These are phyloP conservation scores for Corythornis madagascariensis DNA, from an alignment of 2,113 vertebrate species.

Conservation along the genomic window DNA sequence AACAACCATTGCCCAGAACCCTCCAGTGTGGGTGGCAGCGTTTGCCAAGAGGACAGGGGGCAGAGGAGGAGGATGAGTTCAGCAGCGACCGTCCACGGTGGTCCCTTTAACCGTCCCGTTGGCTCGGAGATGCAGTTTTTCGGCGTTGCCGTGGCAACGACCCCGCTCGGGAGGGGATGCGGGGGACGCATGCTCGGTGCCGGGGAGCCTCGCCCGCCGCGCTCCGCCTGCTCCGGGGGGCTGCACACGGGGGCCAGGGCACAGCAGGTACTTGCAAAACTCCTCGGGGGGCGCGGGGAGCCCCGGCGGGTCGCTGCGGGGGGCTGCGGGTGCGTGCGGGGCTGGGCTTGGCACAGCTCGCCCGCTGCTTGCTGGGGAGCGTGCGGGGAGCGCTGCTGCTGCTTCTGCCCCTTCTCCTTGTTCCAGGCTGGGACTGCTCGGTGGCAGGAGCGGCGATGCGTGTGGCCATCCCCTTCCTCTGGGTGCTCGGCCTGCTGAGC, in stretches of 20 bases:
- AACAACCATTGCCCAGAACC: not conserved
- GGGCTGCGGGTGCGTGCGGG: fast-evolving
- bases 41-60: not conserved
- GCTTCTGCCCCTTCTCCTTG: too few relatives aligned
- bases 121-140: slow-evolving; percentile 19
- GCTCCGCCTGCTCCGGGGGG: not conserved
- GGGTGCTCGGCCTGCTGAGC: too few relatives aligned
- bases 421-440: too few relatives aligned
- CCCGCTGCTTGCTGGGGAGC: too few relatives aligned
- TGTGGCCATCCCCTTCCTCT: too few relatives aligned
- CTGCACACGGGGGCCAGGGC: not conserved
- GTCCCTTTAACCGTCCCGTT: slow-evolving; percentile 10
- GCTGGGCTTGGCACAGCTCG: not conserved
- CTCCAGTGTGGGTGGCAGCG: not conserved
- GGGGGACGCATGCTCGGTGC: slow-evolving; percentile 58
- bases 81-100: not conserved
- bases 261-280: slow-evolving; percentile 32
- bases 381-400: too few relatives aligned
- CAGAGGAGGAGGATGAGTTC: not conserved
- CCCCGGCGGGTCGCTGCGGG: fast-evolving
- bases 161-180: slow-evolving; percentile 48
- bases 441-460: too few relatives aligned
- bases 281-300: not conserved
- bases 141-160: slow-evolving; percentile 65
- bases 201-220: slow-evolving; percentile 42